Evolutionary conservation across 2,797 vertebrate species (phyloP).

Genomic region (Falco berigora): DNA sequence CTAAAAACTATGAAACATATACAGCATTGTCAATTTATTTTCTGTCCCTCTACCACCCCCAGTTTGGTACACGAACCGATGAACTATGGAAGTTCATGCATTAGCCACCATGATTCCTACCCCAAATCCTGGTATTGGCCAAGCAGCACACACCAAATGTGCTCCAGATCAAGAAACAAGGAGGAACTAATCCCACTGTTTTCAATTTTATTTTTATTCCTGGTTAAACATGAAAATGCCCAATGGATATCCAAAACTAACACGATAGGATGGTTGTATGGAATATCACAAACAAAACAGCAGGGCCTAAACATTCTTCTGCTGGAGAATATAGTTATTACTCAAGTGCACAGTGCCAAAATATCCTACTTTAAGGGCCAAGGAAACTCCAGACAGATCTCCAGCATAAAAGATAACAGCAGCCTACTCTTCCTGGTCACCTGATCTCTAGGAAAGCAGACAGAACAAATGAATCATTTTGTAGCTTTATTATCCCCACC

Average conservation of each 20-base stretch:
- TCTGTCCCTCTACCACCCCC: not conserved
- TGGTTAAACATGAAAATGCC: constrained; percentile 21
- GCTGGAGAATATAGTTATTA: not conserved
- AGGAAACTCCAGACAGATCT: not conserved
- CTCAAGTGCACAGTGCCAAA: not conserved
- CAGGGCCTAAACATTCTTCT: not conserved
- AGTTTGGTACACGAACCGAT: not conserved
- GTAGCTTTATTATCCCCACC: constrained; percentile 70
- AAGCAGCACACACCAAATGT: not conserved
- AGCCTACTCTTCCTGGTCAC: not conserved
- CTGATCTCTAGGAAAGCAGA: constrained; percentile 52
- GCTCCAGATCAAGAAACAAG: not conserved
- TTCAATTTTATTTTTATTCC: constrained; percentile 25
- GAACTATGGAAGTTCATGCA: rapidly evolving
- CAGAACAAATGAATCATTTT: constrained; percentile 60
- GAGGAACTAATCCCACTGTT: not conserved
- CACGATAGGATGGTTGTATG: not conserved
- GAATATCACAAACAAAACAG: not conserved
- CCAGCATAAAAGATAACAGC: not conserved
- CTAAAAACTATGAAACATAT: not conserved
- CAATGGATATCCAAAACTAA: not conserved
- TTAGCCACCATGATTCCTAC: not conserved
- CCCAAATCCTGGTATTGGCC: not conserved
- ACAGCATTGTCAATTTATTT: not conserved
- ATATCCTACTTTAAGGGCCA: not conserved